These are phyloP conservation scores for Lynx canadensis DNA, from an alignment of 2,113 vertebrate species.

Conservation along the genomic window DNA sequence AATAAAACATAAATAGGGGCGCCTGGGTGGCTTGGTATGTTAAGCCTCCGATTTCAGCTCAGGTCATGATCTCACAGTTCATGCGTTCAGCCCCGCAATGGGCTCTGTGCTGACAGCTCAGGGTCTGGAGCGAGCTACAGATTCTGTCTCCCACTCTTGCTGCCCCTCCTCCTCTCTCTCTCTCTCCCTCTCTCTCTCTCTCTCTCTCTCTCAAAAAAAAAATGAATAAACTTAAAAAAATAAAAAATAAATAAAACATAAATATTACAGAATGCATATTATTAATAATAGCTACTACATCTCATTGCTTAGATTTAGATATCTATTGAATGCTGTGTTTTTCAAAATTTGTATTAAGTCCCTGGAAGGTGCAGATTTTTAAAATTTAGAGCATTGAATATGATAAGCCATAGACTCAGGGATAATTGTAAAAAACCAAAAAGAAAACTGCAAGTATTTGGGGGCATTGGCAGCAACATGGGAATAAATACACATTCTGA, in stretches of 20 bases:
- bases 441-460: neutral
- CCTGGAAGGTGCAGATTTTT: neutral
- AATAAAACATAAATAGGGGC: neutral
- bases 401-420: neutral
- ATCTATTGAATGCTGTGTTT: neutral
- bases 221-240: no score
- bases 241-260: neutral
- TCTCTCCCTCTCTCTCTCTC: no score
- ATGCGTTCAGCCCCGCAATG: no score
- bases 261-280: neutral
- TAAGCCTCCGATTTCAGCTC: no score
- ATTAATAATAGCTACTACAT: neutral
- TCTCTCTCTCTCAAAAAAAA: no score
- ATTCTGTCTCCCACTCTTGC: no score
- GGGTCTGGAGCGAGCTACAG: no score
- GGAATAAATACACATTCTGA: neutral
- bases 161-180: no score
- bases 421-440: neutral
- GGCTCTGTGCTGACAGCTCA: no score
- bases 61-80: no score
- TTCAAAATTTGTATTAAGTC: neutral
- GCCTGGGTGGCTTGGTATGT: no score
- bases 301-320: neutral
- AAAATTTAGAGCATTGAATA: neutral
- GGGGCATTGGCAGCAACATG: neutral